A percentile compares a stretch with the other conserved stretches of the same genome.
These are phyloP conservation scores for Tetragnatha montana DNA, from an alignment of 2,888 invertebrate species.

Conservation along the genomic window DNA sequence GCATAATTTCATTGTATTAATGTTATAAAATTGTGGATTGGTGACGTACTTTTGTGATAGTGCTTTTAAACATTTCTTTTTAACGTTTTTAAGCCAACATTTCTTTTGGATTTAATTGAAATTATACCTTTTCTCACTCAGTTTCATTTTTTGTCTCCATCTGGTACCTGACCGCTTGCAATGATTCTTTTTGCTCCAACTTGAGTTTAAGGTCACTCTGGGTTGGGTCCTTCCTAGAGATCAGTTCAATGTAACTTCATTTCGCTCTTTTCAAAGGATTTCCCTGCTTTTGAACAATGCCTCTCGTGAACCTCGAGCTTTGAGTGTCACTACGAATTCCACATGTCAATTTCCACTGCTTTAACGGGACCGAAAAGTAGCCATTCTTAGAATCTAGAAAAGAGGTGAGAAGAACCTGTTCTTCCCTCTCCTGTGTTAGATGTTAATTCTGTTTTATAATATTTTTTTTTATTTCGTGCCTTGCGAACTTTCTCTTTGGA, in stretches of 20 bases:
- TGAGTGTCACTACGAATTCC: conserved; percentile 14
- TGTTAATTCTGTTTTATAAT: conserved; percentile 8
- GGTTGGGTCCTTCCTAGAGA: neutral
- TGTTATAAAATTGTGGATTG: no score
- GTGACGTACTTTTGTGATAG: no score
- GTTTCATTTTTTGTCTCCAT: neutral
- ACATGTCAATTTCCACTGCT: conserved; percentile 9
- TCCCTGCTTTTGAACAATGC: neutral
- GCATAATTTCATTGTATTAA: no score
- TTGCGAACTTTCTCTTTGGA: conserved; percentile 1
- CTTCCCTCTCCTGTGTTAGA: neutral
- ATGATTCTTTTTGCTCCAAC: neutral
- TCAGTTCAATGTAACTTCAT: neutral
- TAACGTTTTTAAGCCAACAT: no score
- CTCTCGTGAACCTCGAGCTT: neutral
- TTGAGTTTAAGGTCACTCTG: neutral
- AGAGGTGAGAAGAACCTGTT: conserved; percentile 31
- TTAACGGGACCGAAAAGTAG: conserved; percentile 7
- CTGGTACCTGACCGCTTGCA: neutral
- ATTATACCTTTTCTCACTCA: neutral
- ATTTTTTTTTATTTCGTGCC: conserved; percentile 29
- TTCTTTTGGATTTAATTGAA: no score
- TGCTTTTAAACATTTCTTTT: no score
- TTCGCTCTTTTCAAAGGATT: neutral
- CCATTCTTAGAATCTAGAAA: neutral